Percentiles rank a stretch among this genome's conserved stretches.
These are phyloP conservation scores for Burhinus oedicnemus DNA, from an alignment of 2,113 vertebrate species.

Conservation along the genomic window DNA sequence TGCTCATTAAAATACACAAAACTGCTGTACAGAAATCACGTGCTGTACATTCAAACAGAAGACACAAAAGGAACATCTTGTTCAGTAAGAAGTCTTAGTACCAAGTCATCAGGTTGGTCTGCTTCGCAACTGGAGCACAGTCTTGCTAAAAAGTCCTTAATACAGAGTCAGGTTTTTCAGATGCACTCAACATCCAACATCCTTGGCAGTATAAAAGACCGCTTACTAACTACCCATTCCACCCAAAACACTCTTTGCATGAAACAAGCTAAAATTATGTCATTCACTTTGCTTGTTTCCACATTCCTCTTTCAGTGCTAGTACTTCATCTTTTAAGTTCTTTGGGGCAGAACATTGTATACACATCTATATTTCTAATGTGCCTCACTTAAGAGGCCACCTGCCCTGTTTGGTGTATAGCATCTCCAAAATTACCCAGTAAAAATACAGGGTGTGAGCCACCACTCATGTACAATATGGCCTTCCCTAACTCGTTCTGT, in stretches of 20 bases:
- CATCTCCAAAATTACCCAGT: neutral
- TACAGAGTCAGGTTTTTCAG: neutral
- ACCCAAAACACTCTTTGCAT: neutral
- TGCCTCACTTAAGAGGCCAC: neutral
- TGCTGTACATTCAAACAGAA: neutral
- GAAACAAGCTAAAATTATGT: neutral
- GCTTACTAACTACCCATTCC: neutral
- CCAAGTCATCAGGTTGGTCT: neutral
- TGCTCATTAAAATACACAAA: neutral
- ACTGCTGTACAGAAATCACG: neutral
- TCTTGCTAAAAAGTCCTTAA: neutral
- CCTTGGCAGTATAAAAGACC: fast-evolving
- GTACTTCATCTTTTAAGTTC: neutral
- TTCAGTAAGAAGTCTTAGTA: neutral
- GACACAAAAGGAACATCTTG: neutral
- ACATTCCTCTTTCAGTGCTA: neutral
- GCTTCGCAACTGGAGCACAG: neutral
- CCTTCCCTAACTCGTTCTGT: neutral
- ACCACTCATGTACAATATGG: neutral
- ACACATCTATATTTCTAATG: neutral
- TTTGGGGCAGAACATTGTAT: neutral
- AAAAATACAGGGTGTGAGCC: fast-evolving
- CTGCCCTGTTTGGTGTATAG: neutral
- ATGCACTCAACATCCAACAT: neutral
- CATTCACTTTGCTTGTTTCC: neutral